Evolutionary conservation across 2,888 invertebrate species (phyloP), one percentile per base, ranked within the genome.

Genomic region (Agrotis ipsilon): DNA sequence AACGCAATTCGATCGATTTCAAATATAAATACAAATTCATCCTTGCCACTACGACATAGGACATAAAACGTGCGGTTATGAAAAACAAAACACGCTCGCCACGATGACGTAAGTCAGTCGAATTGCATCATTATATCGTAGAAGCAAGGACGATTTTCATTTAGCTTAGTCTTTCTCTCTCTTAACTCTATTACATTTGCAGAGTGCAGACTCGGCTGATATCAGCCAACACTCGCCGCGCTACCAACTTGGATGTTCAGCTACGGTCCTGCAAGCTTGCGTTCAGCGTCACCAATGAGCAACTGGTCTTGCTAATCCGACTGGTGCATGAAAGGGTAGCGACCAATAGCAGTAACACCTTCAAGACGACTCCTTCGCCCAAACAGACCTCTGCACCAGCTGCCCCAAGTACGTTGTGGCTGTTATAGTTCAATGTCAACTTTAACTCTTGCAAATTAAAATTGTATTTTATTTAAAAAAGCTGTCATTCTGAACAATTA

Each of bases 201-300:
- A 96, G 96, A 72, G 92, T 96, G 4, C 73, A 93, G 11, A 94
- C 94, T 1, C 88, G 88, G 2, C 80, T 96, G 3, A 87, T 92
- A 19, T 94, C 96, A 0, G 93, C 93, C 1, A 92, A 83, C 74
- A 92, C 91, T 0, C 92, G 95, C 0, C 91, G 94, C 11, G 93
- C 95, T 0, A 88, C 87, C 5, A 90, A 88, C 27, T 70, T 95
- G 13, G 88, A 87, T 65, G 75, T 95, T 0, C 91, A 93, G 52
- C 51, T 94, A 24, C 87, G 91, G 0, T 93, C 94, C 0, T 68
- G 83, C 0, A 88, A 88, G 69, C 86, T 96, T 2, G 95, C 94
- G 27, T 94, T 92, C 91, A 91, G 94, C 18, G 91, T 93, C 39
- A 93, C 93, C 70, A 89, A 87, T 74, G 94, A 94, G 2, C 96